A percentile compares a stretch with the other conserved stretches of the same genome.
These are phyloP conservation scores for Crambe crambe DNA, from an alignment of 37 sponge, comb jelly and placozoan genomes.

Conservation along the genomic window DNA sequence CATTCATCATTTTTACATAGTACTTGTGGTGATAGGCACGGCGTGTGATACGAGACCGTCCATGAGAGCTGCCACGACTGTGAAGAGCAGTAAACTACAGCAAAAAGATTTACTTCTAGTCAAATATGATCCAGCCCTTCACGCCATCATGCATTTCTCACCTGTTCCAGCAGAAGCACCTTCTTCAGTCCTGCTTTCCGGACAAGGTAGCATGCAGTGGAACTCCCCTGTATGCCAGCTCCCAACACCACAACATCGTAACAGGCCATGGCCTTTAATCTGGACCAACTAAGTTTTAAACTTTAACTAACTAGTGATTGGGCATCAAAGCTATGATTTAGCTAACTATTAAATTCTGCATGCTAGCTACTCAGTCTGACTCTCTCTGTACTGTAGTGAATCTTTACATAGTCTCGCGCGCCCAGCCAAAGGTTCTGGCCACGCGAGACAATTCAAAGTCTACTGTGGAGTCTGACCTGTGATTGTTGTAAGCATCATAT, in stretches of 20 bases:
- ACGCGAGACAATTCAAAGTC: no score
- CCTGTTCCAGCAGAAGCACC: conserved; percentile 82
- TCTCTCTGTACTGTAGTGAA: no score
- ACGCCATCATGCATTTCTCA: neutral
- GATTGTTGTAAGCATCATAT: no score
- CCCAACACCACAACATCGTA: conserved; percentile 72
- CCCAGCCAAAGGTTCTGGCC: no score
- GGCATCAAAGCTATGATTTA: no score
- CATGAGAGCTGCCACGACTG: conserved; percentile 92
- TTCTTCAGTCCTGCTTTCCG: conserved; percentile 24
- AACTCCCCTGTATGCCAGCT: conserved; percentile 84
- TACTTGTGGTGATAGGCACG: conserved; percentile 45
- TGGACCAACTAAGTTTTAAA: neutral
- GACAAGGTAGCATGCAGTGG: conserved; percentile 74
- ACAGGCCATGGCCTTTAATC: no score
- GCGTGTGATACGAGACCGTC: conserved; percentile 75
- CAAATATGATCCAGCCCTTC: neutral
- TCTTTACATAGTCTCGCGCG: no score
- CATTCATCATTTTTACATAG: conserved; percentile 81
- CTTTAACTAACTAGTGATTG: neutral
- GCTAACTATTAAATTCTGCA: no score
- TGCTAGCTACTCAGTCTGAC: no score
- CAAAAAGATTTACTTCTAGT: neutral
- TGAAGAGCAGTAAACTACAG: conserved; percentile 75
- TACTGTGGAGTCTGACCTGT: no score